These are phyloP conservation scores for Phalanger gymnotis DNA, from an alignment of 2,797 vertebrate genomes.

Conservation along the genomic window DNA sequence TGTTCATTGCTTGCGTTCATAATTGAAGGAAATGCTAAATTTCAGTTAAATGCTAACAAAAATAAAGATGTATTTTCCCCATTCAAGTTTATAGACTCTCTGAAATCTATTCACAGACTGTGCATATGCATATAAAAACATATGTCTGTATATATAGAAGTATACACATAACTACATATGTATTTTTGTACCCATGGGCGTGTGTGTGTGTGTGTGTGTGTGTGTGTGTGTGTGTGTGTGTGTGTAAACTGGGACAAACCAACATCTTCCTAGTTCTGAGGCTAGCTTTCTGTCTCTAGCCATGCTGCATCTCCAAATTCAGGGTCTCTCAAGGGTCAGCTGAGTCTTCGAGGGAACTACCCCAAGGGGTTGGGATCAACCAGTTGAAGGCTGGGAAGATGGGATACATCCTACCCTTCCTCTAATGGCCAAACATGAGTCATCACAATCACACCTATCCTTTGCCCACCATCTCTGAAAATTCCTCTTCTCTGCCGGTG, in stretches of 20 bases:
- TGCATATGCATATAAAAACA: neutral
- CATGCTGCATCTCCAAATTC: neutral
- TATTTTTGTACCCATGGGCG: neutral
- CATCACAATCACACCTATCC: neutral
- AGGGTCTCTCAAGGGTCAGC: neutral
- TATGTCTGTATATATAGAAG: neutral
- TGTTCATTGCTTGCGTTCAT: neutral
- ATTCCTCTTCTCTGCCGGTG: neutral
- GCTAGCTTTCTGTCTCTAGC: neutral
- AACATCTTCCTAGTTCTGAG: neutral
- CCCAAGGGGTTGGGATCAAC: neutral
- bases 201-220: no score
- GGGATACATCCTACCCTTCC: neutral
- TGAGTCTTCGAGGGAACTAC: neutral
- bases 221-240: no score
- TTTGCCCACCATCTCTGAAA: neutral
- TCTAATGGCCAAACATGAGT: neutral
- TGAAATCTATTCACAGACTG: neutral
- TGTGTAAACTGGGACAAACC: neutral
- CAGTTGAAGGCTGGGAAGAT: neutral
- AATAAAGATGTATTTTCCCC: neutral
- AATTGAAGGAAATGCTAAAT: neutral
- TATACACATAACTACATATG: no score
- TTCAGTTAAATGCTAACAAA: neutral
- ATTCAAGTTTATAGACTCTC: neutral